Evolutionary conservation across 37 sponge, comb jelly and placozoan genomes (phyloP).

Genomic region (Chondrosia reniformis): DNA sequence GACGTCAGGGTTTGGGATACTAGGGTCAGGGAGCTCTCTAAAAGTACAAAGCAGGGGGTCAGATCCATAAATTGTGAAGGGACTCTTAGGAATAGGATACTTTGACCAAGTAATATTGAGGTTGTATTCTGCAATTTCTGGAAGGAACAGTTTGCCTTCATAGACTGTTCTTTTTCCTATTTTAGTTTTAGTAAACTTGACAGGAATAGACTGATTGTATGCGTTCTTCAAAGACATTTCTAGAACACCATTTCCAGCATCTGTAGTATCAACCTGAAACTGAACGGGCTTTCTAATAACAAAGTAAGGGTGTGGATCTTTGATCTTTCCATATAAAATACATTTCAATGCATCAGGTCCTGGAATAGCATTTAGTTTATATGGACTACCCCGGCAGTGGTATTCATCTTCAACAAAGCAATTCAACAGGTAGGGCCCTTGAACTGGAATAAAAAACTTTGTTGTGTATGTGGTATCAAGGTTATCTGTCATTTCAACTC

Average conservation of each 20-base stretch:
- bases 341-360: conserved; percentile 60
- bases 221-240: conserved; percentile 23
- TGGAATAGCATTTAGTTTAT: conserved; percentile 63
- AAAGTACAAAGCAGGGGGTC: conserved; percentile 19
- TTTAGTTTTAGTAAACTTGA: neutral
- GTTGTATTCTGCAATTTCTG: conserved; percentile 35
- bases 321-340: conserved; percentile 22
- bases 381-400: conserved; percentile 65
- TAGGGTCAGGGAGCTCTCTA: conserved; percentile 22
- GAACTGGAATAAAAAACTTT: conserved; percentile 24
- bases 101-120: conserved; percentile 50
- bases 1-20: conserved; percentile 9
- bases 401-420: conserved; percentile 9
- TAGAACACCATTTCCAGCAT: conserved; percentile 34
- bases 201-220: neutral
- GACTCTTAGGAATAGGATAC: conserved; percentile 44
- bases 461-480: conserved; percentile 47
- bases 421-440: neutral
- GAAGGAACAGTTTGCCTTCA: conserved; percentile 36
- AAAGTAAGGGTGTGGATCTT: conserved; percentile 23
- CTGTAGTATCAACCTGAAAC: conserved; percentile 39
- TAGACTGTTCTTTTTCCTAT: conserved; percentile 2
- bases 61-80: conserved; percentile 36
- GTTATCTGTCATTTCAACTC: conserved; percentile 55
- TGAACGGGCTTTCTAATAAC: conserved; percentile 36